Conservation (phyloP, 1,140 invertebrate species). For the Reticulitermes speratus region DNA sequence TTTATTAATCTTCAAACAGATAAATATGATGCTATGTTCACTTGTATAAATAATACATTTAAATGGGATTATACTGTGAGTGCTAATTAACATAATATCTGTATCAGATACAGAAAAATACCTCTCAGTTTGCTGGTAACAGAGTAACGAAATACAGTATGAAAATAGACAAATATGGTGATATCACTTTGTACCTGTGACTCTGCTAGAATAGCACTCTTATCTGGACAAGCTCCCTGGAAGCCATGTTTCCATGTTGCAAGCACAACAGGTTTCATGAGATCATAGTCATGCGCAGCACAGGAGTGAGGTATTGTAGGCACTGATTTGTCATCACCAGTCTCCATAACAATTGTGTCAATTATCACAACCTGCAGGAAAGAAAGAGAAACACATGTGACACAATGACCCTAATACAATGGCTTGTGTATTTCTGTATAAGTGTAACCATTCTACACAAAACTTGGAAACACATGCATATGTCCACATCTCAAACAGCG, state of each 20-base stretch:
- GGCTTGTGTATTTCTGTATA: neutral
- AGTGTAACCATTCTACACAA: too few species aligned
- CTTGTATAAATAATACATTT: too few species aligned
- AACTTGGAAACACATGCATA: too few species aligned
- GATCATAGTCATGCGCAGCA: slow-evolving; percentile 86
- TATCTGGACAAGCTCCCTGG: slow-evolving; percentile 91
- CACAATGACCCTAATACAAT: neutral
- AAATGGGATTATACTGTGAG: neutral
- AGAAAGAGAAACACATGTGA: slow-evolving; percentile 28
- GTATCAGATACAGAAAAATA: too few species aligned
- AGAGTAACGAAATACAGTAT: too few species aligned
- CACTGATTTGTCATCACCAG: slow-evolving; percentile 70
- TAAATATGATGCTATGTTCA: too few species aligned
- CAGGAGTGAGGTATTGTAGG: slow-evolving; percentile 67
- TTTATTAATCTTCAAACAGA: too few species aligned
- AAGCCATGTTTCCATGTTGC: slow-evolving; percentile 97
- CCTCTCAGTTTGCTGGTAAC: too few species aligned
- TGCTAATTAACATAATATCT: neutral
- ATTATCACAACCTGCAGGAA: slow-evolving; percentile 77
- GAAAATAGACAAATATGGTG: too few species aligned
- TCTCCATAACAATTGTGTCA: slow-evolving; percentile 82
- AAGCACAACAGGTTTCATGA: slow-evolving; percentile 90
- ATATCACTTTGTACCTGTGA: slow-evolving; percentile 66
- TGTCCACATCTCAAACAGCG: too few species aligned
- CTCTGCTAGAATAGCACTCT: slow-evolving; percentile 88